Evolutionary conservation across 1,140 invertebrate genomes (phyloP), one percentile per base, ranked within the genome.

Genomic region (Macrotrachela quadricornifera): DNA sequence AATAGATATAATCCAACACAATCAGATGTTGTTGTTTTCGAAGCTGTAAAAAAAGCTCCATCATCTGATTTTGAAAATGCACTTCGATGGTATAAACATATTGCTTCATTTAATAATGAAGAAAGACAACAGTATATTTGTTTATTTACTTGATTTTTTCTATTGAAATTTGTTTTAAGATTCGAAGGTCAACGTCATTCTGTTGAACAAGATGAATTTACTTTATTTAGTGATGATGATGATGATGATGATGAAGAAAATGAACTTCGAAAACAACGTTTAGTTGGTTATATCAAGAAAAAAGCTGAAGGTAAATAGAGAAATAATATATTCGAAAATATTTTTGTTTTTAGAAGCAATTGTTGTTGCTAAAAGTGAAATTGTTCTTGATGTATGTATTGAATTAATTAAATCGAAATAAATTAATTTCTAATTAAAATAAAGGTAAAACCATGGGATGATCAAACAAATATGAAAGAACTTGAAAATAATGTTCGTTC

Each of bases 381-480:
- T 96, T 42, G 77, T 95, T 39, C 71, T 95, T 46, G 90, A 95
- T 71, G 81, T 94, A 0, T 95, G 95, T 66, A 87, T 87, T n/a
- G n/a, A n/a, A n/a, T n/a, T n/a, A n/a, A n/a, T n/a, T n/a, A n/a
- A n/a, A n/a, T n/a, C n/a, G n/a, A n/a, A n/a, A n/a, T n/a, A n/a
- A n/a, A n/a, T n/a, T n/a, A n/a, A n/a, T 1, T 85, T 78, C 64
- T 80, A 96, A 39, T 77, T 95, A 39, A 71, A 94, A 46, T 90
- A n/a, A n/a, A 95, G 71, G 80, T 92, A 0, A 95, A 95, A 66
- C 87, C 87, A 13, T 95, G 88, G 88, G 85, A 85, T 68, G 88
- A 95, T 75, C 85, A 92, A 69, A 94, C 87, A n/a, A 80, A 92
- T 61, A 84, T 95, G 79, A 76, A 76, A 55, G 74, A 73, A 57